Evolutionary conservation across 1,140 invertebrate genomes (phyloP).

Genomic region (Drosophila ananassae): DNA sequence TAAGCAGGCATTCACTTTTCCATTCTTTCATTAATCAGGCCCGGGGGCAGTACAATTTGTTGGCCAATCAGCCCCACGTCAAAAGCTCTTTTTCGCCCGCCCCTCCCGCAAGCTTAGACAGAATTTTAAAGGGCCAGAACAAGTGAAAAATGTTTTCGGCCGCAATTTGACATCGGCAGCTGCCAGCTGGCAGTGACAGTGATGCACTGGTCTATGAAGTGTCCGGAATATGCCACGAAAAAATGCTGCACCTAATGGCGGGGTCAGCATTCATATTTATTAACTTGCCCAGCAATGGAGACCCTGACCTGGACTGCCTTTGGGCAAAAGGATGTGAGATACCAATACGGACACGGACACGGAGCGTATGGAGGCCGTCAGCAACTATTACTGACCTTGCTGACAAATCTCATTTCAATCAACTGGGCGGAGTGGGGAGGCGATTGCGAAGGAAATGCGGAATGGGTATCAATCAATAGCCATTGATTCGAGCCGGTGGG

Average conservation of each 20-base stretch:
- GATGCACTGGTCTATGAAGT: slow-evolving; percentile 47
- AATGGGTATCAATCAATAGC: slow-evolving; percentile 65
- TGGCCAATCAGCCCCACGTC: slow-evolving; percentile 22
- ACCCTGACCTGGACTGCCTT: slow-evolving; percentile 47
- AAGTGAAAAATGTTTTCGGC: slow-evolving; percentile 28
- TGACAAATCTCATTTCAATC: slow-evolving; percentile 64
- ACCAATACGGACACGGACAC: slow-evolving; percentile 1
- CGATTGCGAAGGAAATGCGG: slow-evolving; percentile 9
- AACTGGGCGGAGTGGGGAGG: slow-evolving; percentile 33
- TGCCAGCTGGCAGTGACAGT: slow-evolving; percentile 57
- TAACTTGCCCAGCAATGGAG: slow-evolving; percentile 46
- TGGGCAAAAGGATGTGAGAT: background rate
- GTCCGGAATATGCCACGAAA: background rate
- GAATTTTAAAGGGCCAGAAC: background rate
- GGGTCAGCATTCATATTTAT: slow-evolving; percentile 68
- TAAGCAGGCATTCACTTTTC: slow-evolving; percentile 22
- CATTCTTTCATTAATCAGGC: slow-evolving; percentile 38
- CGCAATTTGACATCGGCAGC: slow-evolving; percentile 29
- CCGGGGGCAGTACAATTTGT: slow-evolving; percentile 29
- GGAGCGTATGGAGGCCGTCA: background rate
- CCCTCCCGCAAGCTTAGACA: background rate
- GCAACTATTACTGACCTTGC: slow-evolving; percentile 50
- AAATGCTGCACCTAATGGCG: slow-evolving; percentile 33
- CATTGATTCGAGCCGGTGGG: slow-evolving; percentile 58
- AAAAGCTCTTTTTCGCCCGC: slow-evolving; percentile 1